Conservation (phyloP, 64 coral and sea anemone species). For the Catalaphyllia jardinei region DNA sequence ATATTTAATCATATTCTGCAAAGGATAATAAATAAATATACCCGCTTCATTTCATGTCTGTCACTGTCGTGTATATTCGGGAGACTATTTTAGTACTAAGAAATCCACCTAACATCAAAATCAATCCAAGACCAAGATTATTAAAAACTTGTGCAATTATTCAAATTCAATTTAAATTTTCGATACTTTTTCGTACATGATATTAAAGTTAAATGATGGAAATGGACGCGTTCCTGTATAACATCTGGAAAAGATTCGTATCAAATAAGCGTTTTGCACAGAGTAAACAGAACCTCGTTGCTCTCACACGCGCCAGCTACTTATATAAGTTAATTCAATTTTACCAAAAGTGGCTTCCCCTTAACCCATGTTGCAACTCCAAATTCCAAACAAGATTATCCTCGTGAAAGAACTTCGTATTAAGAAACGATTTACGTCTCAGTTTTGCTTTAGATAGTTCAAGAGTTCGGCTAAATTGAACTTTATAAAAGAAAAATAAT, state of each 20-base stretch:
- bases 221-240: neutral
- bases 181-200: neutral
- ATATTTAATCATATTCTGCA: conserved; percentile 42
- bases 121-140: neutral
- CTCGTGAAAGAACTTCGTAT: neutral
- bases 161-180: neutral
- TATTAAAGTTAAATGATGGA: neutral
- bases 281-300: conserved; percentile 3
- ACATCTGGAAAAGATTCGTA: neutral
- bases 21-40: conserved; percentile 37
- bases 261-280: neutral
- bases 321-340: conserved; percentile 21
- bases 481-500: neutral
- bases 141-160: neutral
- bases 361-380: neutral
- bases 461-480: neutral
- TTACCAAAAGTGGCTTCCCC: neutral
- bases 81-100: neutral
- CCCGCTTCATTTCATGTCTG: conserved; percentile 1
- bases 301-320: neutral
- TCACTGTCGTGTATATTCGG: neutral
- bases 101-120: neutral
- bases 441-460: neutral
- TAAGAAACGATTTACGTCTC: conserved; percentile 11
- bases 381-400: conserved; percentile 46